A percentile compares a stretch with the other conserved stretches of the same genome.
These are phyloP conservation scores for Casuarius casuarius DNA, from an alignment of 2,113 vertebrate genomes.

Conservation along the genomic window DNA sequence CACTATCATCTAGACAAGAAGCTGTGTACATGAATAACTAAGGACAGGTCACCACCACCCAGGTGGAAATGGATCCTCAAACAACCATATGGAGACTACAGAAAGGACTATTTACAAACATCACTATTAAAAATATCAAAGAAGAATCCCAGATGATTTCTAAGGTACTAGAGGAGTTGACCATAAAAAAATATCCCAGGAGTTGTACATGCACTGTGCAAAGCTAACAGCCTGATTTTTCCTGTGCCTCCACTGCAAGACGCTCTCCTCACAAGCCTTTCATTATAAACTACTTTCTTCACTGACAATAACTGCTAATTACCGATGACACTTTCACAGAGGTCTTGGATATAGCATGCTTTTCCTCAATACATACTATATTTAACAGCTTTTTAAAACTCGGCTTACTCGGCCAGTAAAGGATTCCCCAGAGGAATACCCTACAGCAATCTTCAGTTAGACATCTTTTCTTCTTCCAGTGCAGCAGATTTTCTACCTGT, in stretches of 20 bases:
- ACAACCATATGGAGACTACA: not conserved
- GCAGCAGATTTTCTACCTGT: not conserved
- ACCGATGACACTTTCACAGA: not conserved
- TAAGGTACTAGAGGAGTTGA: not conserved
- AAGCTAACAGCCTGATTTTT: not conserved
- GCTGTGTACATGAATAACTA: rapidly evolving
- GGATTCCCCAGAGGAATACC: not conserved
- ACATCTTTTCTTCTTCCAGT: not conserved
- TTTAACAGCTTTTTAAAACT: not conserved
- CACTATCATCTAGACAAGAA: not conserved
- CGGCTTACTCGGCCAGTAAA: not conserved
- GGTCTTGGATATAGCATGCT: not conserved
- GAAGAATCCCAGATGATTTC: not conserved
- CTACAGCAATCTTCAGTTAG: not conserved
- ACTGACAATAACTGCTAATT: not conserved
- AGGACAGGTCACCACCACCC: rapidly evolving
- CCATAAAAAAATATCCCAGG: not conserved
- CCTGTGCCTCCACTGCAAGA: not conserved
- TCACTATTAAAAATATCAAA: not conserved
- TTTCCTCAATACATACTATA: not conserved
- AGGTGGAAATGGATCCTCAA: not conserved
- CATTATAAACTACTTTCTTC: not conserved
- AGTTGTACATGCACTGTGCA: not conserved
- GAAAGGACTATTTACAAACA: not conserved
- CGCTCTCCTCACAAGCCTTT: not conserved